Evolutionary conservation across 2,888 invertebrate genomes (phyloP), one percentile per base, ranked within the genome.

Genomic region (Balanococcus diminutus): DNA sequence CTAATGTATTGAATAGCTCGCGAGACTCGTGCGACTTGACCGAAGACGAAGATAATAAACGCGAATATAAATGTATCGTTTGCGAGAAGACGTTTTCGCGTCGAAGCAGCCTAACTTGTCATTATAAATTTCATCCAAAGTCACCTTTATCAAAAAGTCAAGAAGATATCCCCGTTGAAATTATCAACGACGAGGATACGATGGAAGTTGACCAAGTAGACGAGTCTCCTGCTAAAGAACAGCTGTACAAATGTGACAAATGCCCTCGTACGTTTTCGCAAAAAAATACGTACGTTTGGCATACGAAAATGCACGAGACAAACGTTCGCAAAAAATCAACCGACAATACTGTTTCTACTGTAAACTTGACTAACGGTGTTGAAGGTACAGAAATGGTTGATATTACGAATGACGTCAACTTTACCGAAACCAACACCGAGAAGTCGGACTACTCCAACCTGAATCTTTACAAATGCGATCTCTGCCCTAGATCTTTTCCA

Each of bases 101-200:
- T 72, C 28, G n/a, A 6, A 72, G 72, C 31, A 72, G 72, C 14
- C 16, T 72, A n/a, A 31, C 72, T 14, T 72, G 28, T 72, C 72
- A 72, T 16, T 72, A 72, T 6, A 72, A 31, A 72, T 72, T 72
- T 72, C 72, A 72, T n/a, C 72, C 72, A 1, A 72, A 72, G 31
- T 72, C 72, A 1, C 31, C 72, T 28, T 6, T 22, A 22, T 56
- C 56, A 19, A 56, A 56, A 22, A 22, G 56, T 22, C 56, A 19
- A 22, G 56, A 56, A 0, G 56, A 56, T 22, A 56, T 56, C 22
- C 19, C 19, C 8, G 19, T 1, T 3, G 22, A 56, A 56, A 22
- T 8, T 22, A 19, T 22, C 0, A 22, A 56, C 56, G 56, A 56
- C 22, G 56, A 56, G 22, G 22, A 0, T 22, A 22, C 22, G 0